Base-by-base conservation (phyloP, 2,888 invertebrate species). In the Tridacna gigas region DNA sequence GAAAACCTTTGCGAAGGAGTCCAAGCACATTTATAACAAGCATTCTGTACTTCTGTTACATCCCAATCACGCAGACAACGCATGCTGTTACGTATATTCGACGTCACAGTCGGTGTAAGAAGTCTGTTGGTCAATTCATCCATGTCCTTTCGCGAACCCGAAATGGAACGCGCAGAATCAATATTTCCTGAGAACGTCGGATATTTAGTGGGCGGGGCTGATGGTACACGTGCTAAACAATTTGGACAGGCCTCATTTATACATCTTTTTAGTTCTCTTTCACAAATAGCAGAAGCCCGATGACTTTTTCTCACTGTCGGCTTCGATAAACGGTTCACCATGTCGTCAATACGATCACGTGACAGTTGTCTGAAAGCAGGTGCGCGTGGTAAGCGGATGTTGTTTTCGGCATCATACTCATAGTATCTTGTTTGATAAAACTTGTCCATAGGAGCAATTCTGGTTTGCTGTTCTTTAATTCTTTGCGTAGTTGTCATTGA, bases 301-400 rank as follows among this genome's bases (percentile, higher is more conserved):
- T 82, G 77, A 9, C 82, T 9, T 47, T 76, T 82, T 48, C 86
- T 86, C 3, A 87, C 82, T 0, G 88, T 90, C n/a, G 90, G 86
- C n/a, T 77, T 65, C 13, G 84, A 84, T 7, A 90, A 71, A 37
- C 90, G 83, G 7, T 48, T 67, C 18, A 89, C 86, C 18, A 90
- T 86, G 61, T 83, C 82, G 37, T 90, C 84, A 18, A 89, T 82
- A 63, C 83, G 65, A 3, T 71, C 60, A 22, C 86, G 83, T 25
- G 86, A 82, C 26, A 90, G 51, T 28, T 78, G 28, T 51, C 86
- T 56, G 76, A 90, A 90, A 3, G 90, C 90, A 13, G 90, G 90
- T 25, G 90, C 90, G 18, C 83, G 79, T 13, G 88, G 90, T 48
- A 90, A 69, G 20, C 77, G 79, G 37, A 83, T 84, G 56, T 81